phyloP scores from a whole-genome alignment of 2,888 invertebrate species.

The Harpalus rubripes region DNA sequence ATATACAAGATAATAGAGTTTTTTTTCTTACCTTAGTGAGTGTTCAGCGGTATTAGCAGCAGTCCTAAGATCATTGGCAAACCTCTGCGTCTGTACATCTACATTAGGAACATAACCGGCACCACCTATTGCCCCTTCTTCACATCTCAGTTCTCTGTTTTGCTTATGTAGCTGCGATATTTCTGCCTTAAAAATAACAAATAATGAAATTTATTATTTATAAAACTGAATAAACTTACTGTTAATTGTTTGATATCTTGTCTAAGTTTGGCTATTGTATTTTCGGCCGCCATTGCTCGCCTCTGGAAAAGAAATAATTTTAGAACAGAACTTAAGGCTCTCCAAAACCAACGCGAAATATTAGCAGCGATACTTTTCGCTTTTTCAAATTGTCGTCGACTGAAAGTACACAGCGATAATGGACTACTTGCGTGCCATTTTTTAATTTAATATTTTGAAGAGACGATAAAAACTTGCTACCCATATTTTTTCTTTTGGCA shows the following conservation, averaged over 20 bases:
- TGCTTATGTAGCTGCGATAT: constrained; percentile 78
- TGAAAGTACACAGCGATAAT: too few relatives aligned
- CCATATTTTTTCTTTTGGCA: too few relatives aligned
- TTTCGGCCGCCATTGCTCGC: constrained; percentile 82
- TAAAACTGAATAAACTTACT: constrained; percentile 76
- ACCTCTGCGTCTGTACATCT: constrained; percentile 77
- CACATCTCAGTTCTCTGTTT: constrained; percentile 78
- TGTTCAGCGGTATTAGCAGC: constrained; percentile 84
- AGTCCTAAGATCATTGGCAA: constrained; percentile 81
- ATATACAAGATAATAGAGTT: too few relatives aligned
- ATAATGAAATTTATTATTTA: not conserved
- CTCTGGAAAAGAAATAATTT: constrained; percentile 77
- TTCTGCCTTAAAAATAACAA: constrained; percentile 76
- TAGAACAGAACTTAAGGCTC: too few relatives aligned
- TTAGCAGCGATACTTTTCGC: too few relatives aligned
- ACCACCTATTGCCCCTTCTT: constrained; percentile 77
- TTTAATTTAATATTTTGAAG: too few relatives aligned
- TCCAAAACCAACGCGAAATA: too few relatives aligned
- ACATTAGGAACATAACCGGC: constrained; percentile 73
- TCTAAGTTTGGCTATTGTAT: constrained; percentile 82
- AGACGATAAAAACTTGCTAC: too few relatives aligned
- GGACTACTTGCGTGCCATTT: too few relatives aligned
- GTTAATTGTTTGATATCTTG: constrained; percentile 85
- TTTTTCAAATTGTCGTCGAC: too few relatives aligned
- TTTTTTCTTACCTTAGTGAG: constrained; percentile 80